Conservation (phyloP, 2,797 vertebrate species). For the Sebastes dallii region DNA sequence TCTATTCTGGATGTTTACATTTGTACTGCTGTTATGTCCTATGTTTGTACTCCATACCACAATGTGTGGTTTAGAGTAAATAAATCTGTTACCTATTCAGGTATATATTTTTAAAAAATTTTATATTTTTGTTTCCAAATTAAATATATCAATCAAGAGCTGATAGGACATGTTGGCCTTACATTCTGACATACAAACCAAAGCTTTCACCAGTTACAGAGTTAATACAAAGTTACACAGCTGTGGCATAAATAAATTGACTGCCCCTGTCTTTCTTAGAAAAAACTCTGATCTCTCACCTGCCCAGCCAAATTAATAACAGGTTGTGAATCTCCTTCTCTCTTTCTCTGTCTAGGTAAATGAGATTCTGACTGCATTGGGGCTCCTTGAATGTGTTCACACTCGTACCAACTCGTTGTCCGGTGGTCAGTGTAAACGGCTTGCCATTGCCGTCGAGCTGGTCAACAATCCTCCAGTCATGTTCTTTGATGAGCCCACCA, state of each 20-base stretch:
- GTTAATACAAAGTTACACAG: not conserved
- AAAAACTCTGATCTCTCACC: too few relatives aligned
- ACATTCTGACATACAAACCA: not conserved
- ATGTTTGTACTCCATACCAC: not conserved
- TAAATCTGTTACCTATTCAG: not conserved
- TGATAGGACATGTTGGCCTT: not conserved
- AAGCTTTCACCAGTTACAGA: not conserved
- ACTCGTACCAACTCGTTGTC: constrained; percentile 90
- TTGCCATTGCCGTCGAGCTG: constrained; percentile 94
- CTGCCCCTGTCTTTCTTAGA: not conserved
- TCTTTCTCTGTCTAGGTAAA: constrained; percentile 82
- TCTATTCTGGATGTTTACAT: not conserved
- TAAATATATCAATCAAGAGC: not conserved
- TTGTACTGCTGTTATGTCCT: not conserved
- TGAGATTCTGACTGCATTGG: constrained; percentile 92
- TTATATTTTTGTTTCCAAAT: not conserved
- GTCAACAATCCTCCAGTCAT: constrained; percentile 97
- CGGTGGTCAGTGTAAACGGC: constrained; percentile 91
- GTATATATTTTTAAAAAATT: not conserved
- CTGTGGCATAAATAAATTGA: not conserved
- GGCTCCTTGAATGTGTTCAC: constrained; percentile 91
- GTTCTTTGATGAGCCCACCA: constrained; percentile 98
- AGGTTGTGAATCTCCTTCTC: not conserved
- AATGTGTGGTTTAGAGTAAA: not conserved
- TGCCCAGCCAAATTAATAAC: too few relatives aligned